Evolutionary conservation across 2,888 invertebrate species (phyloP).

Genomic region (Lasioglossum pauxillum): DNA sequence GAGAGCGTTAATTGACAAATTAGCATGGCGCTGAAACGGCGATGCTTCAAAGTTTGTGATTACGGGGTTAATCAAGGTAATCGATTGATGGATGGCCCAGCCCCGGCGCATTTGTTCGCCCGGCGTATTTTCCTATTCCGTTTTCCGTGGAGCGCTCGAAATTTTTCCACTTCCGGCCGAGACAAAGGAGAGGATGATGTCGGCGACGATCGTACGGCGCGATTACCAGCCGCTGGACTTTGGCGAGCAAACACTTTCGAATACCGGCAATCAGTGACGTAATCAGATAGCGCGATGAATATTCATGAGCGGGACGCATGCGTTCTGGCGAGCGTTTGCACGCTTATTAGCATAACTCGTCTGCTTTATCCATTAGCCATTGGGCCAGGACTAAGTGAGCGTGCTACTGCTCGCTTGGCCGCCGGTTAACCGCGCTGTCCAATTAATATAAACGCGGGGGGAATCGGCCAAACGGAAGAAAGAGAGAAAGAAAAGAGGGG

Average conservation of each 20-base stretch:
- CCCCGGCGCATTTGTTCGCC: background rate
- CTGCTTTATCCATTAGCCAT: slow-evolving; percentile 75
- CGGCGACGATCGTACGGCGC: slow-evolving; percentile 54
- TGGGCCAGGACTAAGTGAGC: slow-evolving; percentile 61
- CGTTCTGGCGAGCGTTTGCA: slow-evolving; percentile 66
- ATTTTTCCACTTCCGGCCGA: background rate
- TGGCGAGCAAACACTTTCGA: slow-evolving; percentile 72
- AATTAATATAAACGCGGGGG: slow-evolving; percentile 63
- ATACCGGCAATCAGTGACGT: slow-evolving; percentile 73
- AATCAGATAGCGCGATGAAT: slow-evolving; percentile 74
- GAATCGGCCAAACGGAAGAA: background rate
- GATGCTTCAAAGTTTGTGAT: background rate
- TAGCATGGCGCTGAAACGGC: background rate
- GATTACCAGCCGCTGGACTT: slow-evolving; percentile 61
- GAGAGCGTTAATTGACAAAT: background rate
- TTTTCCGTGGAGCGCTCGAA: background rate
- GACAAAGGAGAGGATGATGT: slow-evolving; percentile 31
- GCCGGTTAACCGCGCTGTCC: slow-evolving; percentile 59
- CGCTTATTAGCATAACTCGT: slow-evolving; percentile 77
- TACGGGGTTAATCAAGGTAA: background rate
- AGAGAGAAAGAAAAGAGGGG: slow-evolving; percentile 20
- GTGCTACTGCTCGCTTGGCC: slow-evolving; percentile 58
- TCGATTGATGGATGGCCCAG: background rate
- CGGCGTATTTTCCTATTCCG: background rate
- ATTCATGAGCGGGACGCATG: slow-evolving; percentile 72